Conservation (phyloP, 2,797 vertebrate species). For the Choloepus didactylus region DNA sequence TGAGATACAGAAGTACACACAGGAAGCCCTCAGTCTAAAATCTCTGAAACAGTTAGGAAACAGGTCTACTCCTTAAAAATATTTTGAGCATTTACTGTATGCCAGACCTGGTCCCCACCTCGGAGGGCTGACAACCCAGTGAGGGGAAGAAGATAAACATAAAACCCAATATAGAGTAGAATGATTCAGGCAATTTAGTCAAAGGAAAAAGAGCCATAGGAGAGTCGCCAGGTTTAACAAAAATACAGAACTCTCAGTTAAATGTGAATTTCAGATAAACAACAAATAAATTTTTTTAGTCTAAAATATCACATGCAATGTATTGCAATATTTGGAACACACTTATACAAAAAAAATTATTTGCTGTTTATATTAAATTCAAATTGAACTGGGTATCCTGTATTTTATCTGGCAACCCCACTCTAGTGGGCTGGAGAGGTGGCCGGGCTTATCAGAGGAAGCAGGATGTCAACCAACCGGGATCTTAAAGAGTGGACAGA, state of each 20-base stretch:
- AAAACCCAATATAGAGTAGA: neutral
- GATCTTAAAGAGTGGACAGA: neutral
- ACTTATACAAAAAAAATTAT: neutral
- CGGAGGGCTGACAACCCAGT: neutral
- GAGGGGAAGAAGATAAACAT: neutral
- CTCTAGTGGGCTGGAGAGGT: neutral
- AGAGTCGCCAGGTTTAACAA: neutral
- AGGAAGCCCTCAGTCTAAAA: neutral
- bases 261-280: neutral
- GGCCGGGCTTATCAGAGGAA: neutral
- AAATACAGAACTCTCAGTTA: neutral
- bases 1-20: too few relatives aligned
- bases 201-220: neutral
- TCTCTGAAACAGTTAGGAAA: neutral
- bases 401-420: neutral
- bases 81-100: neutral
- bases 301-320: neutral
- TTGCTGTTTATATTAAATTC: slow-evolving; percentile 1
- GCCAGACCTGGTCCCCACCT: neutral
- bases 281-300: neutral
- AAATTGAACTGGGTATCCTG: neutral
- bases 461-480: neutral
- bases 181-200: neutral
- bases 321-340: neutral
- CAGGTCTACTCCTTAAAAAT: neutral